Conservation (phyloP, 2,113 vertebrate genomes). For the Galeopterus variegatus region DNA sequence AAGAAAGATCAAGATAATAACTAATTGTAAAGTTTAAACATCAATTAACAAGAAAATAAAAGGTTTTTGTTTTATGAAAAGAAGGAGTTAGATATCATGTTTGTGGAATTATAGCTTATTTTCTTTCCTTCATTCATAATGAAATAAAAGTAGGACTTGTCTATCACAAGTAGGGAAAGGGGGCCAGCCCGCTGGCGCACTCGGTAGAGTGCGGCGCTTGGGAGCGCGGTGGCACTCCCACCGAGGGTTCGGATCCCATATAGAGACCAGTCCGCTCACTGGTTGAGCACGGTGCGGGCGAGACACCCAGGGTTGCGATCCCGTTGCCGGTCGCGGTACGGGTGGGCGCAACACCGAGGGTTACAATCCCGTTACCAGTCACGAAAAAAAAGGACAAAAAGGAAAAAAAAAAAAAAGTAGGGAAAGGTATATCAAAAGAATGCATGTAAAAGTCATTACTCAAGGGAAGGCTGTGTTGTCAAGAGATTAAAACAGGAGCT, state of each 20-base stretch:
- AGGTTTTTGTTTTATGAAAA: slow-evolving; percentile 71
- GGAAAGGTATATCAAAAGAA: background rate
- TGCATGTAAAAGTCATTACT: background rate
- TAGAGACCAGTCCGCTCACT: too few species aligned
- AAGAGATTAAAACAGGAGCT: background rate
- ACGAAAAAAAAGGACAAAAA: too few species aligned
- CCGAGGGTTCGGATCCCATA: too few species aligned
- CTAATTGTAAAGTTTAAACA: slow-evolving; percentile 63
- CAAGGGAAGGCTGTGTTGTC: background rate
- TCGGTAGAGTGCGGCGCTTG: too few species aligned
- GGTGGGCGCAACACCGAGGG: too few species aligned
- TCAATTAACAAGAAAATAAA: slow-evolving; percentile 67
- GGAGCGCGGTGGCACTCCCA: too few species aligned
- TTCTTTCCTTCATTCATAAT: slow-evolving; percentile 39
- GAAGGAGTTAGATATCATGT: slow-evolving; percentile 58
- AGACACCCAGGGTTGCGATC: too few species aligned
- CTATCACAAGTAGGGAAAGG: background rate
- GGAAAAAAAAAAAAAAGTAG: too few species aligned
- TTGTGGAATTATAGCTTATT: slow-evolving; percentile 16
- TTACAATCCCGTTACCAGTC: too few species aligned
- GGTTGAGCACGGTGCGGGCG: too few species aligned
- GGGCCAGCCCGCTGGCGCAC: too few species aligned
- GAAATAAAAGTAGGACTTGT: slow-evolving; percentile 57
- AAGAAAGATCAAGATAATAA: slow-evolving; percentile 62
- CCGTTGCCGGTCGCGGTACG: too few species aligned